These are phyloP conservation scores for Mesorhabditis sp. DNA, from an alignment of 2,888 invertebrate species.

Conservation along the genomic window DNA sequence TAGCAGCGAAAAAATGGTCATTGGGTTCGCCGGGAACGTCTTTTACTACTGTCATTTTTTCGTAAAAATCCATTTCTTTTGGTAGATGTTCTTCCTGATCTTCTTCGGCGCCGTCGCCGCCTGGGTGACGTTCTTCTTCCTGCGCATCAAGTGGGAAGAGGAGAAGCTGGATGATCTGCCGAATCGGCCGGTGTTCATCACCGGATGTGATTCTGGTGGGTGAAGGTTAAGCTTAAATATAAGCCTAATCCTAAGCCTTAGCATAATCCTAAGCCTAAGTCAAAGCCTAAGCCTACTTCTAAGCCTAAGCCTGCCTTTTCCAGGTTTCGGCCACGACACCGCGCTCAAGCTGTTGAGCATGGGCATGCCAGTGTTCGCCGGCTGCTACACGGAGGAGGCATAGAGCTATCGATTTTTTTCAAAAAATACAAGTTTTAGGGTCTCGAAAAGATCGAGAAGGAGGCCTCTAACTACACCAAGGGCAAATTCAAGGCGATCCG, in stretches of 20 bases:
- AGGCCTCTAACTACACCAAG: not conserved
- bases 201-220: conserved; percentile 11
- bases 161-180: not conserved
- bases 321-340: conserved; percentile 44
- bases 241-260: not conserved
- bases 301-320: conserved; percentile 2
- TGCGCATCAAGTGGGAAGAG: not conserved
- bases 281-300: not conserved
- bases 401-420: not conserved
- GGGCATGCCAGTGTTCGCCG: conserved; percentile 49
- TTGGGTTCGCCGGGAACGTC: no score
- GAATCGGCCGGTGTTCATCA: conserved; percentile 10
- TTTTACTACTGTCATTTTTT: no score
- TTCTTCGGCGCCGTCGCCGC: no score
- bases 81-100: no score
- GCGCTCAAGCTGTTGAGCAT: conserved; percentile 35
- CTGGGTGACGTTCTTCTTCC: not conserved
- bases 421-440: conserved; percentile 3
- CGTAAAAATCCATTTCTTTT: no score
- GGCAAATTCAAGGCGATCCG: not conserved
- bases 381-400: conserved; percentile 40
- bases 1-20: no score
- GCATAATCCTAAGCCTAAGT: not conserved
- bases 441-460: not conserved
- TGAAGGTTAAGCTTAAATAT: not conserved